These are phyloP conservation scores for Tetragonula carbonaria DNA, from an alignment of 2,888 invertebrate genomes.

Conservation along the genomic window DNA sequence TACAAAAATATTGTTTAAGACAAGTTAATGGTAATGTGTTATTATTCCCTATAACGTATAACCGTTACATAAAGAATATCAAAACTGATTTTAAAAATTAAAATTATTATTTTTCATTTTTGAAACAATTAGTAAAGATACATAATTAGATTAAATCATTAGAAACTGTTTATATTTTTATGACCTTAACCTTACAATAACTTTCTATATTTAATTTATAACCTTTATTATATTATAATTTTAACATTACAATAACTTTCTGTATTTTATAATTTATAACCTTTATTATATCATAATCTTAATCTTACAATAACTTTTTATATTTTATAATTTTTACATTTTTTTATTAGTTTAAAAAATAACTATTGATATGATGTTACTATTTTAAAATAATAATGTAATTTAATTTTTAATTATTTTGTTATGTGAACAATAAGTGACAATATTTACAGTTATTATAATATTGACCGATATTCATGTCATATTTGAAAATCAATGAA, in stretches of 20 bases:
- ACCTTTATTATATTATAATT: too few species aligned
- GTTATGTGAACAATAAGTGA: too few species aligned
- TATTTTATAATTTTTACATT: too few species aligned
- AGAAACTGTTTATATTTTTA: too few species aligned
- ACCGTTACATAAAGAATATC: neutral
- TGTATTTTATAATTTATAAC: too few species aligned
- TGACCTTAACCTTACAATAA: too few species aligned
- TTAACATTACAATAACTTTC: too few species aligned
- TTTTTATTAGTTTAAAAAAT: neutral
- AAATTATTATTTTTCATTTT: neutral
- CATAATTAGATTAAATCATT: neutral
- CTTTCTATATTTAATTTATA: too few species aligned
- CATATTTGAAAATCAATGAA: slow-evolving; percentile 29
- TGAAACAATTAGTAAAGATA: neutral
- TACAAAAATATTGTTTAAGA: neutral
- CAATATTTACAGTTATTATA: neutral
- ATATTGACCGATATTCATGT: slow-evolving; percentile 7
- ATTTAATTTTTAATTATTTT: neutral
- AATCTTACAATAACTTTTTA: too few species aligned
- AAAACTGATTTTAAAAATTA: neutral
- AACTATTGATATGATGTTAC: neutral
- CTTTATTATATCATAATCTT: too few species aligned
- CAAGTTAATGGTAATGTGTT: too few species aligned
- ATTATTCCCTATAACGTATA: neutral
- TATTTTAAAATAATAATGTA: neutral